Base-by-base conservation (phyloP, 2,113 vertebrate species). In the Rhinoderma darwinii region DNA sequence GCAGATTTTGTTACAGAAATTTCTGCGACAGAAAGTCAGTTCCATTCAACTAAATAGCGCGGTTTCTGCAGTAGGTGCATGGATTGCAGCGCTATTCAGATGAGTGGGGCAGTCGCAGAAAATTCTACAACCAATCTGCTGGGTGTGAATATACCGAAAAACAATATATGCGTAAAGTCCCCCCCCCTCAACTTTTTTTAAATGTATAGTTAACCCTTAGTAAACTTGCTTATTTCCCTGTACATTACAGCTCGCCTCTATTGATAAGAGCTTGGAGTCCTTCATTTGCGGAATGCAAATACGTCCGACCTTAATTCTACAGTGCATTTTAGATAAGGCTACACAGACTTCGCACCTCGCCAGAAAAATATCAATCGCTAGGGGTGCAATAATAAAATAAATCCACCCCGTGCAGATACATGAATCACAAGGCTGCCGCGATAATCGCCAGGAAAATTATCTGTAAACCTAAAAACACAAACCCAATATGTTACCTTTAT, bases 381-480 rank as follows among this genome's bases (percentile, higher is more conserved):
- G 20, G 72, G 72, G 51, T 11, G 51, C 37, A 22, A 54, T 30
- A 44, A 75, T 51, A 63, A 27, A 10, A 74, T 20, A 54, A 51
- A 56, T 39, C 32, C 44, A 84, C 39, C 27, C 54, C 37, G 43
- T 10, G 8, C 4, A 30, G 39, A 25, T 44, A 73, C 32, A 56
- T 37, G 32, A 3, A 20, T 50, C 4, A 56, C 50, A 76, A 20
- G 39, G 43, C 54, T 25, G 4, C 37, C 25, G n/a, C n/a, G 73
- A 84, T 84, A 77, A 77, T 75, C 22, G 18, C 70, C 37, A 1
- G 3, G n/a, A 27, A 6, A 18, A 74, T 84, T 25, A 84, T 74
- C 50, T 20, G 30, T 27, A 56, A 44, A 15, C 51, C 73, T 27
- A 6, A 7, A 56, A 4, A 56, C 0, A 25, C 54, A 22, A 56